Evolutionary conservation across 2,888 invertebrate species (phyloP).

Genomic region (Macrophya annulata): DNA sequence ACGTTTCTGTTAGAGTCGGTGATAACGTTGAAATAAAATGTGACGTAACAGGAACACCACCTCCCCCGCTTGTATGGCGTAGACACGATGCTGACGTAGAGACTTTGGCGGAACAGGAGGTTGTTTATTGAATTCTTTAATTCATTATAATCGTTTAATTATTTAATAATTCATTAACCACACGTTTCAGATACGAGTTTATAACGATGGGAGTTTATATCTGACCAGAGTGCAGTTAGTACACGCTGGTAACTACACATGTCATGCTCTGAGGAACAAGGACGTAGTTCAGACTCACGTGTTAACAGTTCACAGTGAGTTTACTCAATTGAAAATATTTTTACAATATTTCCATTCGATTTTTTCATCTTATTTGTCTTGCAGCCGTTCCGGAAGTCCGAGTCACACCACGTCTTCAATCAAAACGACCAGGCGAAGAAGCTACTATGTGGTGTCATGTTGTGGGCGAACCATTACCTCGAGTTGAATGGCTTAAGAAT

Average conservation of each 20-base stretch:
- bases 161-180: neutral
- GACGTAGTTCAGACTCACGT: conserved; percentile 89
- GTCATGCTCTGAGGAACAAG: conserved; percentile 87
- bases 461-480: conserved; percentile 87
- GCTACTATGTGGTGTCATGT: conserved; percentile 88
- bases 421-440: conserved; percentile 85
- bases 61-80: conserved; percentile 87
- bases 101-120: conserved; percentile 83
- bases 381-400: conserved; percentile 87
- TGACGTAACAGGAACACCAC: conserved; percentile 87
- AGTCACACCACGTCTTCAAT: conserved; percentile 87
- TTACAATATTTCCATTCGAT: too few relatives aligned
- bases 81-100: conserved; percentile 85
- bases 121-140: conserved; percentile 57
- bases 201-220: conserved; percentile 88
- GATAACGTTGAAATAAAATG: conserved; percentile 91
- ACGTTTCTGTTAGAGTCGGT: conserved; percentile 86
- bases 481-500: conserved; percentile 88
- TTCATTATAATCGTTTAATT: neutral
- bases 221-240: conserved; percentile 87
- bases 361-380: neutral
- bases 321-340: neutral
- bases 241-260: conserved; percentile 90
- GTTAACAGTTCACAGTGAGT: conserved; percentile 88
- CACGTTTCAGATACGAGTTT: conserved; percentile 82